These are phyloP conservation scores for Mionectes macconnelli DNA, from an alignment of 2,113 vertebrate species.

Conservation along the genomic window DNA sequence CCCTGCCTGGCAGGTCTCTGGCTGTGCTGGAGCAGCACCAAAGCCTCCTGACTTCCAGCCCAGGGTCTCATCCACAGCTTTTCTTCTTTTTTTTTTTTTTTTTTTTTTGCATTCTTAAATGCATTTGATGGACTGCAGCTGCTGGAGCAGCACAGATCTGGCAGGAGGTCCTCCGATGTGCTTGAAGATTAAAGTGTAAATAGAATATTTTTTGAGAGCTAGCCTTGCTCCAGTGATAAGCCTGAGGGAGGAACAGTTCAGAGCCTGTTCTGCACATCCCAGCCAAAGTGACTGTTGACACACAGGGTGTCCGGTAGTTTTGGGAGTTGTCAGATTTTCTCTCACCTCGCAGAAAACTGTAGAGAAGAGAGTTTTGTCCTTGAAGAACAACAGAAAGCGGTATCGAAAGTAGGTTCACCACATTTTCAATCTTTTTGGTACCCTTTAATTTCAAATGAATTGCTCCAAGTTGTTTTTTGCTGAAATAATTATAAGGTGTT, in stretches of 20 bases:
- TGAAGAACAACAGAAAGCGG: neutral
- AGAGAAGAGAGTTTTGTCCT: neutral
- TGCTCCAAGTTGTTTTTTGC: conserved; percentile 6
- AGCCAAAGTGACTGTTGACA: neutral
- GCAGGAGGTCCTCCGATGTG: neutral
- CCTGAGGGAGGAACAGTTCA: neutral
- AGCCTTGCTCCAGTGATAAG: neutral
- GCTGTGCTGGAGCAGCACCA: neutral
- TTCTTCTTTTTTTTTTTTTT: neutral
- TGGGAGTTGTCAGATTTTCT: neutral
- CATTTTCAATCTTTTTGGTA: neutral
- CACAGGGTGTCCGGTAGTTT: neutral
- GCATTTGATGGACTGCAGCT: neutral
- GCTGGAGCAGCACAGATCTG: neutral
- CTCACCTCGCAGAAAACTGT: neutral
- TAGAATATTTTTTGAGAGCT: neutral
- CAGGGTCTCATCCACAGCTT: neutral
- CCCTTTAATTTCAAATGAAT: conserved; percentile 8
- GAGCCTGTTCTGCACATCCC: neutral
- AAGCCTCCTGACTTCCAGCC: neutral
- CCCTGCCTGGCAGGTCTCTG: neutral
- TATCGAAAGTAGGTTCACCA: neutral
- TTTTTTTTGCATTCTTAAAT: neutral
- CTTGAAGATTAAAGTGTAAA: neutral
- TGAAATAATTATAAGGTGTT: conserved; percentile 45